These are phyloP conservation scores for Rafetus swinhoei DNA, from an alignment of 2,113 vertebrate species.

Conservation along the genomic window DNA sequence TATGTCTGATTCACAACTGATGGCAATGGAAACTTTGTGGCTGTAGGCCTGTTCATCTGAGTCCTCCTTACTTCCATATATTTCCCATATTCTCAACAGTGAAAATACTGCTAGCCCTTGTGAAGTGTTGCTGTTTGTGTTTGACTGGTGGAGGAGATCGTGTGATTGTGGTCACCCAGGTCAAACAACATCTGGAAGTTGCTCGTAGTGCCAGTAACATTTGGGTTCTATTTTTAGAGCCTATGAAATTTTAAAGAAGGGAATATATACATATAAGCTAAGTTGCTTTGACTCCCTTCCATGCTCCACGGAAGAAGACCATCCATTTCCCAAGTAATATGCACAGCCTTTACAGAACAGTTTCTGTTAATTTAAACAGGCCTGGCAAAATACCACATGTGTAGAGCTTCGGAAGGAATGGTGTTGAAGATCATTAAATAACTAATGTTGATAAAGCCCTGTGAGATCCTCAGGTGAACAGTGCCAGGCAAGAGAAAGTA, in stretches of 20 bases:
- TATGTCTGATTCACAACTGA: background rate
- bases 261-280: background rate
- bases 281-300: accelerated
- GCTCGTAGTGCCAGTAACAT: background rate
- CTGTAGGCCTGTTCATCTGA: background rate
- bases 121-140: background rate
- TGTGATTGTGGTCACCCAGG: background rate
- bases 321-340: background rate
- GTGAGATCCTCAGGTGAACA: background rate
- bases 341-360: background rate
- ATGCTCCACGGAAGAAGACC: background rate
- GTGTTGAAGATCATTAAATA: background rate
- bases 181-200: background rate
- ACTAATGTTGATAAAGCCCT: background rate
- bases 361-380: accelerated
- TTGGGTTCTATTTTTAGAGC: background rate
- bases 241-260: background rate
- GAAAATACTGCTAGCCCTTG: background rate
- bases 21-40: background rate
- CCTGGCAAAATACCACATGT: background rate
- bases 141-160: background rate
- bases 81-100: background rate
- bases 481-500: background rate
- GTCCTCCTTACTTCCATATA: background rate
- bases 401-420: background rate